A percentile compares a stretch with the other conserved stretches of the same genome.
Conservation (phyloP, 1,140 invertebrate species). For the Ditylenchus dipsaci region DNA sequence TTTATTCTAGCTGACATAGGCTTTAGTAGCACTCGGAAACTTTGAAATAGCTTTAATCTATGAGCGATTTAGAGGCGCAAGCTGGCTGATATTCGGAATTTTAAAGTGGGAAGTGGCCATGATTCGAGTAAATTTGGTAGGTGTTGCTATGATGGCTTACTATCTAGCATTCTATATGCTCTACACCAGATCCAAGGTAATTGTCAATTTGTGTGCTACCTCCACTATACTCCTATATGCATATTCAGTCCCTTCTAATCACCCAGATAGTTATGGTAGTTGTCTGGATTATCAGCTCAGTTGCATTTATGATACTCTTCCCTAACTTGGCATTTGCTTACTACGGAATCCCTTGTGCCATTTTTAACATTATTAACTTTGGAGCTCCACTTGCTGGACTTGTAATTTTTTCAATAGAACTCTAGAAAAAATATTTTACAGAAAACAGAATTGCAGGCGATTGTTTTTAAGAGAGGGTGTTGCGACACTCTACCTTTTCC, state of each 20-base stretch:
- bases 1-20: not conserved
- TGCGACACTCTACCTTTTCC: constrained; percentile 51
- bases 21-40: not conserved
- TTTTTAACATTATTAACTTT: constrained; percentile 57
- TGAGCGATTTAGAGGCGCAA: not conserved
- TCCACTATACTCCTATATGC: not conserved
- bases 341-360: not conserved
- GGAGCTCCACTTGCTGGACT: constrained; percentile 54
- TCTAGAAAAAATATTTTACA: too few relatives aligned
- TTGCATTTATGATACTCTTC: not conserved
- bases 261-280: not conserved
- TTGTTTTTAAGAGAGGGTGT: constrained; percentile 43
- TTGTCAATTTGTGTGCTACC: not conserved
- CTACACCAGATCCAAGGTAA: constrained; percentile 19
- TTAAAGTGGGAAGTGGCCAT: constrained; percentile 16
- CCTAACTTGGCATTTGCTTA: not conserved
- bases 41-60: not conserved
- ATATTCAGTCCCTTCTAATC: not conserved
- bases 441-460: constrained; percentile 12
- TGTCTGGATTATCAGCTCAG: not conserved
- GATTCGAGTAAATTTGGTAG: constrained; percentile 43
- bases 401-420: constrained; percentile 3
- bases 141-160: constrained; percentile 17
- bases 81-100: constrained; percentile 3
- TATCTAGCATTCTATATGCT: constrained; percentile 44